Conservation (phyloP, 2,888 invertebrate species). For the Pheosia gnoma region DNA sequence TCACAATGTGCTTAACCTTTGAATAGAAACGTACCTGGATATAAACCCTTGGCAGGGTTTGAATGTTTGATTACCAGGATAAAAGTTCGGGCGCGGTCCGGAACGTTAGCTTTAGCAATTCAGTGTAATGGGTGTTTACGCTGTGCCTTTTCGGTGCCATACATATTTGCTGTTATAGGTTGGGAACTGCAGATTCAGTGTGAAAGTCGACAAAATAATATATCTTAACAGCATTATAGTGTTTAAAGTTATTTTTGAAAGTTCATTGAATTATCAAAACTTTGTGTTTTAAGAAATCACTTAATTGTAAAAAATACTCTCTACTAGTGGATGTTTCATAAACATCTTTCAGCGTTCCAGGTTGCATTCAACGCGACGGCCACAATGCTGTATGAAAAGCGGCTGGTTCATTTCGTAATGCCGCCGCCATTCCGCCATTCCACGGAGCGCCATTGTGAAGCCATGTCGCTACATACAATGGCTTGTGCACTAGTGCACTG, state of each 20-base stretch:
- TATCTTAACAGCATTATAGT: no score
- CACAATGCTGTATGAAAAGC: not conserved
- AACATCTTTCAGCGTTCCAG: not conserved
- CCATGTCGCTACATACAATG: constrained; percentile 1
- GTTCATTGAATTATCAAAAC: not conserved
- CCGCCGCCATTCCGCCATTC: constrained; percentile 1
- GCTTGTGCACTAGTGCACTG: not conserved
- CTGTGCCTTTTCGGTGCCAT: not conserved
- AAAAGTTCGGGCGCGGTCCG: not conserved
- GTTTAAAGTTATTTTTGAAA: not conserved
- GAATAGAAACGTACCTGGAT: not conserved
- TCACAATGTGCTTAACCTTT: not conserved
- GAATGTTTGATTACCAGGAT: constrained; percentile 1
- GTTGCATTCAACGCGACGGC: not conserved
- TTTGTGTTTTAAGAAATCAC: no score
- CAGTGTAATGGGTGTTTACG: not conserved
- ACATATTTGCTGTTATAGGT: not conserved
- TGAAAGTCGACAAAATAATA: not conserved
- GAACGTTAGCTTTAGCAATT: not conserved
- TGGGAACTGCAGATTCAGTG: not conserved
- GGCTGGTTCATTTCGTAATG: constrained; percentile 2
- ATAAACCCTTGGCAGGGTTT: not conserved
- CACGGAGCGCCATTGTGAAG: constrained; percentile 1
- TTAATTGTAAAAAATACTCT: no score
- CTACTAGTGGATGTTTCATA: not conserved